Conservation (phyloP, 1,140 invertebrate species). For the Lepidurus arcticus region DNA sequence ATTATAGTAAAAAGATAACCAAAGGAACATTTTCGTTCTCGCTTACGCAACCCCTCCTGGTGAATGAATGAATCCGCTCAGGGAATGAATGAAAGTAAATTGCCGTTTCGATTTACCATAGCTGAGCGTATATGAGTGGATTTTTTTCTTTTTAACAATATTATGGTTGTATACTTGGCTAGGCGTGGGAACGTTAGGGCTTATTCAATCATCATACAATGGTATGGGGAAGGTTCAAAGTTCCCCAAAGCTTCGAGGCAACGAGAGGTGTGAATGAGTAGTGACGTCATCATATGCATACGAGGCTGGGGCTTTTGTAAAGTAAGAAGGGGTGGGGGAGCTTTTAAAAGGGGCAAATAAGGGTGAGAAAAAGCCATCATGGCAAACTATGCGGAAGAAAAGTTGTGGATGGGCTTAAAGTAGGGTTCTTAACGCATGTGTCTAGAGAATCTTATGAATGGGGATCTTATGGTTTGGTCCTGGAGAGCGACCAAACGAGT, state of each 20-base stretch:
- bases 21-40: no score
- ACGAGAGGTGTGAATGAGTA: conserved; percentile 23
- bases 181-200: not conserved
- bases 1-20: no score
- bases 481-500: no score
- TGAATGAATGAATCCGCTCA: not conserved
- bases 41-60: not conserved
- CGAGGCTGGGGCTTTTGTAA: not conserved
- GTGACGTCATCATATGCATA: conserved; percentile 5
- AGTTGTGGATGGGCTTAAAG: not conserved
- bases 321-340: conserved; percentile 20
- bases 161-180: not conserved
- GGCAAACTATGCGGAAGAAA: not conserved
- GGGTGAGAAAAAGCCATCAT: conserved; percentile 4
- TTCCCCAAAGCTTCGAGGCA: not conserved
- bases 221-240: not conserved
- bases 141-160: conserved; percentile 18
- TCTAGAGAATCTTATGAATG: not conserved
- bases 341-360: not conserved
- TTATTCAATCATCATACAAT: not conserved
- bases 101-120: not conserved
- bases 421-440: no score
- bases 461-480: no score
- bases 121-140: not conserved
- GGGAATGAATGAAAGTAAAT: conserved; percentile 6